These are phyloP conservation scores for Saguinus imperator DNA, from an alignment of 2,113 vertebrate genomes.

Conservation along the genomic window DNA sequence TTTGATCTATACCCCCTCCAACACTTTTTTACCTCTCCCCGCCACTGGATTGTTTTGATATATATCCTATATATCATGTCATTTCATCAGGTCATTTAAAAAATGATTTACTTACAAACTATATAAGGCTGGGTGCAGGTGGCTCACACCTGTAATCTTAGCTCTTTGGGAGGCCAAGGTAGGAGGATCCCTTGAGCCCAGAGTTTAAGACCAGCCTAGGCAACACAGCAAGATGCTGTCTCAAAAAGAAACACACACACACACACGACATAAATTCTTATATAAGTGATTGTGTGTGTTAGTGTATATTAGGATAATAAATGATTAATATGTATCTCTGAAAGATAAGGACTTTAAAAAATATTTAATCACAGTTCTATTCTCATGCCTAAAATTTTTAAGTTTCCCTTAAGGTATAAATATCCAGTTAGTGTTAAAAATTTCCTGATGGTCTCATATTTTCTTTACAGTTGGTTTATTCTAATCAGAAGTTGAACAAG, in stretches of 20 bases:
- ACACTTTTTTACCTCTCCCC: neutral
- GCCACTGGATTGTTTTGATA: neutral
- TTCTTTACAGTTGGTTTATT: neutral
- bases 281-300: neutral
- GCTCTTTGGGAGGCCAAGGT: no score
- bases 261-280: neutral
- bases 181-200: no score
- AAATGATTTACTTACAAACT: no score
- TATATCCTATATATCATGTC: neutral
- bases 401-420: neutral
- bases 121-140: neutral
- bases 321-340: neutral
- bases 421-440: neutral
- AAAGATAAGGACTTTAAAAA: neutral
- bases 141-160: no score
- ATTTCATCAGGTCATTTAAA: neutral
- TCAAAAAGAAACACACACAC: no score
- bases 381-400: neutral
- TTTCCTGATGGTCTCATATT: neutral
- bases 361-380: neutral
- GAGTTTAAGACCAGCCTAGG: no score
- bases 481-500: neutral
- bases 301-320: neutral
- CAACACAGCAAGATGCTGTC: no score
- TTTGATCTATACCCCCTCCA: neutral